Conservation (phyloP, 1,140 invertebrate species). For the Sycobia sp. region DNA sequence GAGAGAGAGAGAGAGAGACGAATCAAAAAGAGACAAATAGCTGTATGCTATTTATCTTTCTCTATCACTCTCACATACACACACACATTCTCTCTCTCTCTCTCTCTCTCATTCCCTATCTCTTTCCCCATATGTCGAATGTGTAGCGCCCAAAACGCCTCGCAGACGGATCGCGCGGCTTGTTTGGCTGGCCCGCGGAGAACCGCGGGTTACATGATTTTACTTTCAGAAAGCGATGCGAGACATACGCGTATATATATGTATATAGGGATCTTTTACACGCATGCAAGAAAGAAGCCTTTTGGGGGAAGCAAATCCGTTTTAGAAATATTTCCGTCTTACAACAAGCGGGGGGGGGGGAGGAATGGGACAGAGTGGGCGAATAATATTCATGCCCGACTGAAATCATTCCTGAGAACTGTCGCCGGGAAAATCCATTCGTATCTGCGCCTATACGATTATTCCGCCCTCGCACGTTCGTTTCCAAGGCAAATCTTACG, state of each 20-base stretch:
- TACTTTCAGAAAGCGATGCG: slow-evolving; percentile 52
- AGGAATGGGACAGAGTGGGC: no score
- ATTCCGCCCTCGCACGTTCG: no score
- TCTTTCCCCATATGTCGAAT: slow-evolving; percentile 8
- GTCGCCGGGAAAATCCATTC: no score
- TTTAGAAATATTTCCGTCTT: no score
- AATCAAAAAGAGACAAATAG: slow-evolving; percentile 15
- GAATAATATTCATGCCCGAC: no score
- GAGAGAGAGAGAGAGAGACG: slow-evolving; percentile 9
- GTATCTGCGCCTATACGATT: no score
- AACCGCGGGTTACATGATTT: slow-evolving; percentile 56
- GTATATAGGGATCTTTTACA: slow-evolving; percentile 3
- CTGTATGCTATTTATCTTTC: no score
- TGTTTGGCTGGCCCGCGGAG: slow-evolving; percentile 31
- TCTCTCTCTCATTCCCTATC: background rate
- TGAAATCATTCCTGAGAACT: no score
- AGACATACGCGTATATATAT: slow-evolving; percentile 13
- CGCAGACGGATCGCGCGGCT: slow-evolving; percentile 17
- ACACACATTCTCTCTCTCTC: slow-evolving; percentile 2
- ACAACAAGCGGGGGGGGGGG: no score
- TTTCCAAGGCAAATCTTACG: no score
- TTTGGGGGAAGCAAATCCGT: slow-evolving; percentile 4
- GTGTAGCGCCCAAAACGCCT: background rate
- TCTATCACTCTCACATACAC: no score
- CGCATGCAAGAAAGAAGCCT: background rate